Conservation (phyloP, 2,888 invertebrate genomes). For the Emmelina monodactyla region DNA sequence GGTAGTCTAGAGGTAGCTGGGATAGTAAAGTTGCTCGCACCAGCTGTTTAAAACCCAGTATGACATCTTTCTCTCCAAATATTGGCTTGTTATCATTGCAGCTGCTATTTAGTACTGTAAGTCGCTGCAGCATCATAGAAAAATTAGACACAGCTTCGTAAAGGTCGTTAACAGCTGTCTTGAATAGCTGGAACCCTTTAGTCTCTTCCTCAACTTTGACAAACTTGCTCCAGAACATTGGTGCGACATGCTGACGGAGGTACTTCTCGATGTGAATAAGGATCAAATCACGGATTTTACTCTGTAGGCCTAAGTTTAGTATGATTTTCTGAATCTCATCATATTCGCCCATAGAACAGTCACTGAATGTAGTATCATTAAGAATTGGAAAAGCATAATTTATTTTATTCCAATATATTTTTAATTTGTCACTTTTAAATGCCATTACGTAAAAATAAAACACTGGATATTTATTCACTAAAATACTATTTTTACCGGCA, state of each 20-base stretch:
- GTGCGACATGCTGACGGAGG: slow-evolving; percentile 67
- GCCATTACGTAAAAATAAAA: too few relatives aligned
- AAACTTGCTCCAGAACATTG: slow-evolving; percentile 74
- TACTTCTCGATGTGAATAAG: slow-evolving; percentile 64
- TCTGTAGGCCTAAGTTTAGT: slow-evolving; percentile 37
- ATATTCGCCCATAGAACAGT: slow-evolving; percentile 41
- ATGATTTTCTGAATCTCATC: slow-evolving; percentile 50
- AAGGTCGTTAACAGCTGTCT: slow-evolving; percentile 71
- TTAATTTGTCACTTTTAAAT: slow-evolving; percentile 34
- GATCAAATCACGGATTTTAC: slow-evolving; percentile 47
- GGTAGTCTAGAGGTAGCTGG: slow-evolving; percentile 74
- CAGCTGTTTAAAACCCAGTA: slow-evolving; percentile 69
- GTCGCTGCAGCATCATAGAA: slow-evolving; percentile 57
- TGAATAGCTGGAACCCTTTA: slow-evolving; percentile 71
- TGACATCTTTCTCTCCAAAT: slow-evolving; percentile 61
- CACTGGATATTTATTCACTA: too few relatives aligned
- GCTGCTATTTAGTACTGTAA: slow-evolving; percentile 59
- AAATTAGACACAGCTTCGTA: slow-evolving; percentile 65
- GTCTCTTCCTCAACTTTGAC: slow-evolving; percentile 54
- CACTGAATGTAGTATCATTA: slow-evolving; percentile 39
- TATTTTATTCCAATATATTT: slow-evolving; percentile 51
- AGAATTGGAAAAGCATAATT: slow-evolving; percentile 54
- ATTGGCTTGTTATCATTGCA: slow-evolving; percentile 50
- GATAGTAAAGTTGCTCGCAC: slow-evolving; percentile 73
- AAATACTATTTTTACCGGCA: too few relatives aligned